Evolutionary conservation across 2,113 vertebrate genomes (phyloP).

Genomic region (Tenrec ecaudatus): DNA sequence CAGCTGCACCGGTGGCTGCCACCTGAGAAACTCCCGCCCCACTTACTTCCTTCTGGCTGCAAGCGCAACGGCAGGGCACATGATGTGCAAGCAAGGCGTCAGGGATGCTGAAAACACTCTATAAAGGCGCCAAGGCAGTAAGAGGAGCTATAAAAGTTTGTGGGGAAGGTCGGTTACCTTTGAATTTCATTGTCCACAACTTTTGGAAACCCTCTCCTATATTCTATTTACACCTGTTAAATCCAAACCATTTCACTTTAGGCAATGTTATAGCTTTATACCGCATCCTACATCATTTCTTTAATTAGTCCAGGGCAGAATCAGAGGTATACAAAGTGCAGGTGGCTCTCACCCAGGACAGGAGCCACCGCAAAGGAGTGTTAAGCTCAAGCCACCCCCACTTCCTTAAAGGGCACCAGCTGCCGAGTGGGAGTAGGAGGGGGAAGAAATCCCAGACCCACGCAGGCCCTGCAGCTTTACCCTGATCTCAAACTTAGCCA

Average conservation of each 20-base stretch:
- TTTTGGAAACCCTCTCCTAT: not conserved
- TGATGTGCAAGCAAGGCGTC: not conserved
- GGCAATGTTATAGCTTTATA: not conserved
- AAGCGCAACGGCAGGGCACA: not conserved
- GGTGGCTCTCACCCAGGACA: not conserved
- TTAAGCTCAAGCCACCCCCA: not conserved
- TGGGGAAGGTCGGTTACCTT: no score
- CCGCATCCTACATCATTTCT: not conserved
- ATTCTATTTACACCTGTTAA: not conserved
- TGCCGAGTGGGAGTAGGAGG: not conserved
- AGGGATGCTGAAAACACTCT: not conserved
- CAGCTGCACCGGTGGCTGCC: no score
- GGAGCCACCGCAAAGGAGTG: not conserved
- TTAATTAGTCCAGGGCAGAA: conserved; percentile 13
- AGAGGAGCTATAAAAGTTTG: no score
- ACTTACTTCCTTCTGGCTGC: not conserved
- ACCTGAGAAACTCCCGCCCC: not conserved
- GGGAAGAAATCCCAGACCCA: not conserved
- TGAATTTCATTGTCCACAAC: no score
- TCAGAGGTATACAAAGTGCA: not conserved
- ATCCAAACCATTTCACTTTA: not conserved
- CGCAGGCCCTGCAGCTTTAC: rapidly evolving
- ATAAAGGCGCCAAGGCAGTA: no score
- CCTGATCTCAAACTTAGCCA: not conserved
- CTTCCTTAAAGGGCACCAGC: not conserved